Conservation (phyloP, 2,797 vertebrate genomes). For the Gallinago solitaria region DNA sequence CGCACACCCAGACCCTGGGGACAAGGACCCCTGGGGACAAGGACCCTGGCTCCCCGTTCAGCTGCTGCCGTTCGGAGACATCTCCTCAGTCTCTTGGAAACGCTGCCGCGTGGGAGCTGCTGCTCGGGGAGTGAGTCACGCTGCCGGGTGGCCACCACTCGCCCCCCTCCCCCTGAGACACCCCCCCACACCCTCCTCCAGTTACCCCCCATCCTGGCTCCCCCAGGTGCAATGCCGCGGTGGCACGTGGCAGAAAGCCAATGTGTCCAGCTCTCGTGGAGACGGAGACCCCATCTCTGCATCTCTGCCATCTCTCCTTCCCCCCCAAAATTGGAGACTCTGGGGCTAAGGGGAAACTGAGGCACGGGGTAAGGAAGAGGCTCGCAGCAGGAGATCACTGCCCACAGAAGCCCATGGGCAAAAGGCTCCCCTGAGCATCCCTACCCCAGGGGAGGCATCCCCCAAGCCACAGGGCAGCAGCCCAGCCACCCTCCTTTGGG, state of each 20-base stretch:
- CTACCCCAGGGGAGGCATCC: fast-evolving
- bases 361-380: not conserved
- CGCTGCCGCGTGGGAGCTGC: conserved; percentile 15
- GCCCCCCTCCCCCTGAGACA: not conserved
- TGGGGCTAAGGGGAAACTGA: not conserved
- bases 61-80: not conserved
- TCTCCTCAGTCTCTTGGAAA: conserved; percentile 10
- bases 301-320: no score
- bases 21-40: not conserved
- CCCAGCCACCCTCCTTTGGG: not conserved
- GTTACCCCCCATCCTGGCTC: no score
- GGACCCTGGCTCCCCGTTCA: not conserved
- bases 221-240: fast-evolving
- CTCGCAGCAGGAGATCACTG: not conserved
- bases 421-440: not conserved
- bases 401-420: not conserved
- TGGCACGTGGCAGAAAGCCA: not conserved
- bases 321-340: not conserved
- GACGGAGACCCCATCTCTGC: fast-evolving
- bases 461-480: not conserved
- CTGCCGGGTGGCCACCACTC: not conserved
- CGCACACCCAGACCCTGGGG: not conserved
- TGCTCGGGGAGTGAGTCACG: not conserved
- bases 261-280: not conserved
- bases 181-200: no score